phyloP scores from a whole-genome alignment of 2,113 vertebrate genomes.

The Bufo gargarizans region DNA sequence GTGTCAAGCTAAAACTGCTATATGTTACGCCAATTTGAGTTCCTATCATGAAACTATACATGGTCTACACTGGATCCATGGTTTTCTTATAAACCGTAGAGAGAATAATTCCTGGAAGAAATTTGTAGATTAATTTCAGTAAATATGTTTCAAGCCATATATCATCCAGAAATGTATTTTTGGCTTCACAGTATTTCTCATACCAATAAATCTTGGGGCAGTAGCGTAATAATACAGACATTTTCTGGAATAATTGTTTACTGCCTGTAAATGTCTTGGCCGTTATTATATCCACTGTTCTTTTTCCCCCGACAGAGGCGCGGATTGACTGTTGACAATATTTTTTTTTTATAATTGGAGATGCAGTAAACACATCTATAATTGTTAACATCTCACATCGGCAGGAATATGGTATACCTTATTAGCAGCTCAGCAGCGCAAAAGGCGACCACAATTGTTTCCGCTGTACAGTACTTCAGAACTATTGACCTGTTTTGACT shows the following conservation, averaged over 20 bases:
- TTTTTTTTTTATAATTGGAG: conserved; percentile 54
- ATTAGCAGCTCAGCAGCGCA: conserved; percentile 46
- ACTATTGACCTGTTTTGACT: conserved; percentile 60
- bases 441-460: conserved; percentile 52
- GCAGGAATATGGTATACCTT: conserved; percentile 33
- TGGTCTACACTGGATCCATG: neutral
- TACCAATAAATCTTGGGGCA: conserved; percentile 18
- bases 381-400: conserved; percentile 51
- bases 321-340: conserved; percentile 48
- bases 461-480: conserved; percentile 45
- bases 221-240: conserved; percentile 17
- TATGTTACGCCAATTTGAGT: neutral
- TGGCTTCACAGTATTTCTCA: neutral
- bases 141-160: conserved; percentile 27
- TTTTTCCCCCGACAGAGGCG: neutral
- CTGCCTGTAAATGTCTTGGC: conserved; percentile 47
- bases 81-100: neutral
- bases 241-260: conserved; percentile 55
- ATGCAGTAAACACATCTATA: conserved; percentile 52
- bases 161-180: conserved; percentile 23
- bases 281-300: conserved; percentile 15
- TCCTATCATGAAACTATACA: neutral
- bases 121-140: conserved; percentile 43
- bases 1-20: neutral
- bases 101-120: conserved; percentile 23